Percentiles rank a stretch among this genome's conserved stretches.
Conservation (phyloP, 1,140 invertebrate species). For the Drosophila kohkoa region DNA sequence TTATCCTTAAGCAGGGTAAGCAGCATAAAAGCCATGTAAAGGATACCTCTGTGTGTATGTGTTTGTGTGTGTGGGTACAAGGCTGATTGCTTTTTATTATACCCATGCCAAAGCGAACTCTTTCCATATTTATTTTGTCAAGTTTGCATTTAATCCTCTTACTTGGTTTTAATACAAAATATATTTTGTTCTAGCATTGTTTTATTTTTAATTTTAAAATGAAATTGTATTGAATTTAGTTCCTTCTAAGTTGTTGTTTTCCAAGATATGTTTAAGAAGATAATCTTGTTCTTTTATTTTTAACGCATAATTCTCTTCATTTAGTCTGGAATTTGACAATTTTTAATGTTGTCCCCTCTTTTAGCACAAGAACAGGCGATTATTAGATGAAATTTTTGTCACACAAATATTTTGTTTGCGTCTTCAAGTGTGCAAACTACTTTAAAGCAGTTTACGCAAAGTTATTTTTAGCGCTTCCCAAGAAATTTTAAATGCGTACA, state of each 20-base stretch:
- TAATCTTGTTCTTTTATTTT: neutral
- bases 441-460: slow-evolving; percentile 26
- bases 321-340: neutral
- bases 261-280: neutral
- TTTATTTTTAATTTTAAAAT: neutral
- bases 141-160: neutral
- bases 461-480: slow-evolving; percentile 23
- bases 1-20: neutral
- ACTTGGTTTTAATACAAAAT: neutral
- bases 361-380: neutral
- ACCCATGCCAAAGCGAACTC: neutral
- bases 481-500: slow-evolving; percentile 4
- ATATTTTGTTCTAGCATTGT: neutral
- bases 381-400: slow-evolving; percentile 13
- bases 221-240: neutral
- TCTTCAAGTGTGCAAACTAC: slow-evolving; percentile 15
- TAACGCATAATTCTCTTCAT: too few species aligned
- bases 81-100: neutral
- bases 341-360: neutral
- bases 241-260: too few species aligned
- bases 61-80: neutral
- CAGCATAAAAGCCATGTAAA: neutral
- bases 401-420: slow-evolving; percentile 18
- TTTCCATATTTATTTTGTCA: neutral
- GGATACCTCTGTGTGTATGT: neutral